phyloP scores from a whole-genome alignment of 2,797 vertebrate genomes.

The Uromys caudimaculatus region DNA sequence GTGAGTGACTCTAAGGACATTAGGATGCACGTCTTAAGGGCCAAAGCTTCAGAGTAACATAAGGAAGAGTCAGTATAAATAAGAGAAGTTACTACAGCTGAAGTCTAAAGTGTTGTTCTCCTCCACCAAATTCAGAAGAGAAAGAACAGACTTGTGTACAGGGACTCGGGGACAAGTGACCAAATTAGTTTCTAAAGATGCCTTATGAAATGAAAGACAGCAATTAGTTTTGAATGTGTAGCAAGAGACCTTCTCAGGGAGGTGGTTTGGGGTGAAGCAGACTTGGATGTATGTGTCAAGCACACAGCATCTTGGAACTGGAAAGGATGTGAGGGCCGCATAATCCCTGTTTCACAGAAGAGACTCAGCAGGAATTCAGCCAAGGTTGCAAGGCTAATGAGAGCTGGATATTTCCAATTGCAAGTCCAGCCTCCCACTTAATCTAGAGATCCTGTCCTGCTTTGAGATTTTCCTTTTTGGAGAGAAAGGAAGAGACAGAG shows the following conservation, averaged over 20 bases:
- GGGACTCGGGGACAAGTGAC: conserved; percentile 53
- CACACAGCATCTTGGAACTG: conserved; percentile 5
- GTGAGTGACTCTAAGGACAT: no score
- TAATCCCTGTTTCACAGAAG: conserved; percentile 16
- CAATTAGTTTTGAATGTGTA: conserved; percentile 39
- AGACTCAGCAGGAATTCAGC: conserved; percentile 1
- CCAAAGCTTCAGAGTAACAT: neutral
- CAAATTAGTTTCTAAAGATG: neutral
- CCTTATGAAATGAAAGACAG: conserved; percentile 24
- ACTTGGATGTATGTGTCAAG: neutral
- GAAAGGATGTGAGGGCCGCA: neutral
- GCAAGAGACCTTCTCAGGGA: conserved; percentile 43
- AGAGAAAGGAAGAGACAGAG: neutral
- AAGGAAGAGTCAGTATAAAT: neutral
- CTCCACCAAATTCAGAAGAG: conserved; percentile 25
- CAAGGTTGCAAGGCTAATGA: conserved; percentile 33
- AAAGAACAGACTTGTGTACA: neutral
- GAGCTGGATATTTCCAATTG: neutral
- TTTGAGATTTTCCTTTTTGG: neutral
- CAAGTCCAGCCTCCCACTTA: conserved; percentile 5
- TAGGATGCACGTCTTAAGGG: neutral
- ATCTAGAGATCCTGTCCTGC: neutral
- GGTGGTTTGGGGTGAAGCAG: neutral
- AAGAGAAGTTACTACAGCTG: conserved; percentile 13
- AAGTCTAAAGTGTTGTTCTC: neutral